Evolutionary conservation across 2,888 invertebrate species (phyloP).

Genomic region (Venustoraphidia nigricollis): DNA sequence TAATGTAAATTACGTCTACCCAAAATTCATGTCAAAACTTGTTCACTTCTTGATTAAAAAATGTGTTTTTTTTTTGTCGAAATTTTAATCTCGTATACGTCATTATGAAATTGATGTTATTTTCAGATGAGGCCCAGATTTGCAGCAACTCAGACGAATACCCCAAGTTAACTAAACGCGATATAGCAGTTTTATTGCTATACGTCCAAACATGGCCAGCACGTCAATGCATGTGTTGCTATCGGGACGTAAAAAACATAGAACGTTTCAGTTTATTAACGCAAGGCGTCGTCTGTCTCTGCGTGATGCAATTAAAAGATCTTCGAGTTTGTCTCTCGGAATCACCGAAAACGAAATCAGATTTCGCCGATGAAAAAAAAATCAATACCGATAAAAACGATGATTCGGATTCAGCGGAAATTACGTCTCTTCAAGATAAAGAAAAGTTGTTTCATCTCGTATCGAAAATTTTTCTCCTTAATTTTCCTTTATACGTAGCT

Average conservation of each 20-base stretch:
- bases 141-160: constrained; percentile 64
- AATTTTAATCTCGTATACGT: neutral
- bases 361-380: constrained; percentile 12
- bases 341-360: constrained; percentile 8
- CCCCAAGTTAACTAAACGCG: constrained; percentile 57
- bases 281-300: constrained; percentile 71
- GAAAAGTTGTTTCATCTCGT: constrained; percentile 79
- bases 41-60: neutral
- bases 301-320: constrained; percentile 67
- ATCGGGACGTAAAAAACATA: constrained; percentile 81
- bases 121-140: constrained; percentile 65
- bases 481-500: constrained; percentile 78
- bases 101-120: neutral
- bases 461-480: constrained; percentile 76
- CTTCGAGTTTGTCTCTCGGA: constrained; percentile 27
- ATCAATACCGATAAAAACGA: constrained; percentile 24
- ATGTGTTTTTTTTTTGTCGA: constrained; percentile 1
- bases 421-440: constrained; percentile 58
- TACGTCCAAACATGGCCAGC: constrained; percentile 84
- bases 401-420: constrained; percentile 24
- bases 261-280: constrained; percentile 80
- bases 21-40: neutral
- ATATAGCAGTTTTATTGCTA: constrained; percentile 67
- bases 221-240: constrained; percentile 92
- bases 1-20: too few relatives aligned